phyloP scores from a whole-genome alignment of 1,140 invertebrate genomes.

The Heterodera carotae region DNA sequence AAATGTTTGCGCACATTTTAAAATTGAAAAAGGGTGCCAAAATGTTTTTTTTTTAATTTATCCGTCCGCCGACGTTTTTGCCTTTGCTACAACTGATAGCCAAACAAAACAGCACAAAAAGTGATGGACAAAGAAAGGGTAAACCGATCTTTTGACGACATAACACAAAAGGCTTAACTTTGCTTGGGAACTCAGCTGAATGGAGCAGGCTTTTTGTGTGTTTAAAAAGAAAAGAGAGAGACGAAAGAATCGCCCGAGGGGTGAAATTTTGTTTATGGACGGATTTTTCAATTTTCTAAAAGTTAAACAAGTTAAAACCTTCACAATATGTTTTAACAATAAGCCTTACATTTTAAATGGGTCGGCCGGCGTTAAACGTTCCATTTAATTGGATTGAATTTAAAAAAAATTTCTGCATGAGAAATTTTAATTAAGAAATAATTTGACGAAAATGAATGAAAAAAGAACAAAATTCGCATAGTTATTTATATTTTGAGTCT shows the following conservation, averaged over 20 bases:
- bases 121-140: not conserved
- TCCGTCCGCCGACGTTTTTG: not conserved
- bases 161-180: not conserved
- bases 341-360: not conserved
- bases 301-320: too few species aligned
- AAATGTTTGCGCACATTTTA: not conserved
- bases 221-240: not conserved
- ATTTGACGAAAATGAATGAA: not conserved
- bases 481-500: too few species aligned
- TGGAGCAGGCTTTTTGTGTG: not conserved
- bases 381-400: not conserved
- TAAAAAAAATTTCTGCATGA: too few species aligned
- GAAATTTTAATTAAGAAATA: not conserved
- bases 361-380: not conserved
- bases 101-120: conserved; percentile 2
- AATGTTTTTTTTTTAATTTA: not conserved
- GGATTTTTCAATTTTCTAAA: not conserved
- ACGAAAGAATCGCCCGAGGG: not conserved
- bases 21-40: not conserved
- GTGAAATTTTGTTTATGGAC: not conserved
- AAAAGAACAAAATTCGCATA: too few species aligned
- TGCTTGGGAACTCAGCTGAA: not conserved
- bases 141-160: not conserved
- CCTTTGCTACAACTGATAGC: not conserved
- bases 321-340: too few species aligned